Conservation (phyloP, 2,888 invertebrate species). For the Ypsolopha sequella region DNA sequence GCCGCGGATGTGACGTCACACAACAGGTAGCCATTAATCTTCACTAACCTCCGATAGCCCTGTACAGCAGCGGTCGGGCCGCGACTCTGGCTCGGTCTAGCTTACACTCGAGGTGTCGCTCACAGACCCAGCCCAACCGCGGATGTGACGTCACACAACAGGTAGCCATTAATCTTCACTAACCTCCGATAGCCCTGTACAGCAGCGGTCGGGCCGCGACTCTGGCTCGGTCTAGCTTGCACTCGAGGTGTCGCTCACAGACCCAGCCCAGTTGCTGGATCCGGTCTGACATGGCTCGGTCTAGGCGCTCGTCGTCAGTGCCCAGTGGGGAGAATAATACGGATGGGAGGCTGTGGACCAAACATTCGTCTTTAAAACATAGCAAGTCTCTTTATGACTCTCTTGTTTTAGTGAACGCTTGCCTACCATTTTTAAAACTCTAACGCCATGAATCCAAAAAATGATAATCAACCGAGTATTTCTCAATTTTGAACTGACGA, state of each 20-base stretch:
- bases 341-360: conserved; percentile 35
- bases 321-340: conserved; percentile 88
- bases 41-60: conserved; percentile 86
- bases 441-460: too few species aligned
- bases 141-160: conserved; percentile 45
- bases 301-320: conserved; percentile 94
- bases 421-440: too few species aligned
- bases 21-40: too few species aligned
- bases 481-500: too few species aligned
- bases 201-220: too few species aligned
- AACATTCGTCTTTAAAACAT: too few species aligned
- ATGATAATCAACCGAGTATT: too few species aligned
- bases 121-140: conserved; percentile 96
- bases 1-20: conserved; percentile 67
- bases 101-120: conserved; percentile 89
- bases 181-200: too few species aligned
- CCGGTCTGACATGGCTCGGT: conserved; percentile 91
- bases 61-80: conserved; percentile 90
- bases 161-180: too few species aligned
- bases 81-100: conserved; percentile 87
- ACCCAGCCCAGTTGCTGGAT: conserved; percentile 98
- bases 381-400: too few species aligned
- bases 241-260: conserved; percentile 92
- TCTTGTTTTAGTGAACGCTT: too few species aligned
- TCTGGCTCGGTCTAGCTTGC: conserved; percentile 88